phyloP scores from a whole-genome alignment of 2,113 vertebrate genomes.

The Cyprinodon tularosa region DNA sequence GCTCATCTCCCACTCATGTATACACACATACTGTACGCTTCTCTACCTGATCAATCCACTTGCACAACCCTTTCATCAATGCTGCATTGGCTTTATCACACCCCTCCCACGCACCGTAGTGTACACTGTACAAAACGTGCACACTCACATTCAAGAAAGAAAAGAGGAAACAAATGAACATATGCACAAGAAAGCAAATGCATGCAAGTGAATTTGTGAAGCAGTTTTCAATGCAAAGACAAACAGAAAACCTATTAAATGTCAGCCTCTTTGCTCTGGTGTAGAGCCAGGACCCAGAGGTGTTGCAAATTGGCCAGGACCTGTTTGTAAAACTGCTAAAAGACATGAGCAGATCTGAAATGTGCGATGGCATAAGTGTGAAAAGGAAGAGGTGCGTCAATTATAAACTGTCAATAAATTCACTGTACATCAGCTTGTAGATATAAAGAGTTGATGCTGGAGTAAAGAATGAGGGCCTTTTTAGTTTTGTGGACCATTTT shows the following conservation, averaged over 20 bases:
- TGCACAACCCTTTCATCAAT: constrained; percentile 27
- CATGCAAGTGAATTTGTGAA: background rate
- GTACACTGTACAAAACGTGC: constrained; percentile 27
- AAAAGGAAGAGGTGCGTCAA: constrained; percentile 43
- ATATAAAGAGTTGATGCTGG: background rate
- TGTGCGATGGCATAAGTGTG: constrained; percentile 29
- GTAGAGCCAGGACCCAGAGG: constrained; percentile 42
- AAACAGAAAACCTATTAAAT: background rate
- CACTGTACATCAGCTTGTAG: background rate
- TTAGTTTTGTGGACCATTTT: background rate
- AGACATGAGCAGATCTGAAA: background rate
- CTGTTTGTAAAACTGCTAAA: constrained; percentile 8
- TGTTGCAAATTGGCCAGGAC: constrained; percentile 11
- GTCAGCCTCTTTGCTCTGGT: background rate
- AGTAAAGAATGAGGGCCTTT: background rate
- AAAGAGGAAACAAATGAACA: constrained; percentile 19
- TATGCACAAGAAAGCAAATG: constrained; percentile 5
- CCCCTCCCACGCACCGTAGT: constrained; percentile 42
- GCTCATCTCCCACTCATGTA: constrained; percentile 13
- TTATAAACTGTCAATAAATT: constrained; percentile 8
- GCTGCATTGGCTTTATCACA: constrained; percentile 33
- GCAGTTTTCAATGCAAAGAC: constrained; percentile 23
- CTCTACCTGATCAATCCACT: constrained; percentile 29
- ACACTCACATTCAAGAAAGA: background rate
- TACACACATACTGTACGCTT: background rate